Evolutionary conservation across 1,140 invertebrate species (phyloP), one percentile per base, ranked within the genome.

Genomic region (Drosophila parabipectinata): DNA sequence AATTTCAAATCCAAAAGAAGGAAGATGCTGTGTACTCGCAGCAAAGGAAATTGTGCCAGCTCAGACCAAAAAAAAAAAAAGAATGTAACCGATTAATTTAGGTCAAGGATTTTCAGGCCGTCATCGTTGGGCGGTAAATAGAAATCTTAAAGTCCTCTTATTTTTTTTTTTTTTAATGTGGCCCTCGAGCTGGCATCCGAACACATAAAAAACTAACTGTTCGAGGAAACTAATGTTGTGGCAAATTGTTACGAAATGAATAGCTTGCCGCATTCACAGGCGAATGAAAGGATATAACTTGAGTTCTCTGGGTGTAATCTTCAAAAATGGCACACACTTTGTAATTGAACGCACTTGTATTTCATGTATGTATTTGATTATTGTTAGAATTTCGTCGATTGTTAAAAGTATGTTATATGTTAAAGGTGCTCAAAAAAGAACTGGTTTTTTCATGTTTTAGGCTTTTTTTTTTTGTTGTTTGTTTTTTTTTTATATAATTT

Each of bases 21-120:
- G 26, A 50, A 37, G 61, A 62, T 63, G 50, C 50, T 75, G 61
- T 48, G 62, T 44, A 64, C n/a, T 67, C 44, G 34, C 50, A 76
- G 52, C 45, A 37, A 55, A 39, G 53, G 55, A 68, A 57, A 51
- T 66, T 52, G 54, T 41, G 61, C 41, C 72, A 66, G 56, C 72
- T 45, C 61, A 44, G 37, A 73, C 47, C 12, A 10, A 47, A 6
- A 41, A 10, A 10, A 10, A 10, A 32, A 54, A 74, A 62, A 69
- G 58, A 48, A 64, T 77, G 81, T 60, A 77, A 79, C 54, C 68
- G 67, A 67, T 74, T 75, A 75, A 85, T 82, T 79, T 85, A 87
- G 82, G 82, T 88, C 82, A 85, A 87, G 78, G 79, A 82, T 85
- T 72, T 81, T 78, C 61, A 63, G 67, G 67, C 62, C 69, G 55